Conservation (phyloP, 2,797 vertebrate genomes). For the Coregonus sp. region DNA sequence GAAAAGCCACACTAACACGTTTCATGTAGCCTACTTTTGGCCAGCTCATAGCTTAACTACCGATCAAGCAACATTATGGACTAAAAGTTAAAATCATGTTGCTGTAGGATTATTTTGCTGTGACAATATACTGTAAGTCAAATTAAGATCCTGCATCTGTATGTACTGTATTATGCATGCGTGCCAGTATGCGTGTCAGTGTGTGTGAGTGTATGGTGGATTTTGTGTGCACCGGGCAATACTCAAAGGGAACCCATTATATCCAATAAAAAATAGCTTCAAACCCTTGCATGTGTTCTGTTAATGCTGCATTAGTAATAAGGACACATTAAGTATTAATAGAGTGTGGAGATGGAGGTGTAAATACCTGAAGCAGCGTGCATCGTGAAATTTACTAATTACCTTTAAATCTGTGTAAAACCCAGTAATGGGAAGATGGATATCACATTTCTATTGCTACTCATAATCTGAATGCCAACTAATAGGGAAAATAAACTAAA, state of each 20-base stretch:
- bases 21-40: too few species aligned
- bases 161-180: slow-evolving; percentile 12
- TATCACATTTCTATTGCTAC: not conserved
- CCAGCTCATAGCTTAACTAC: too few species aligned
- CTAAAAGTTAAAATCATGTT: too few species aligned
- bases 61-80: too few species aligned
- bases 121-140: too few species aligned
- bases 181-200: not conserved
- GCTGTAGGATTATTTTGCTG: too few species aligned
- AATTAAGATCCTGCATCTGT: too few species aligned
- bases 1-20: too few species aligned
- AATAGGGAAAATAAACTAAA: not conserved
- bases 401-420: slow-evolving; percentile 14
- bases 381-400: slow-evolving; percentile 25
- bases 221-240: slow-evolving; percentile 12
- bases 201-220: slow-evolving; percentile 9
- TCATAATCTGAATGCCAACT: not conserved
- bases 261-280: slow-evolving; percentile 51
- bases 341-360: not conserved
- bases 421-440: not conserved
- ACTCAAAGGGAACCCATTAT: slow-evolving; percentile 6
- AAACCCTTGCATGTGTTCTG: slow-evolving; percentile 35
- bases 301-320: slow-evolving; percentile 48
- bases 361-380: slow-evolving; percentile 32
- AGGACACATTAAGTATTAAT: slow-evolving; percentile 28